Conservation (phyloP, 2,113 vertebrate species). For the Bujurquina vittata region DNA sequence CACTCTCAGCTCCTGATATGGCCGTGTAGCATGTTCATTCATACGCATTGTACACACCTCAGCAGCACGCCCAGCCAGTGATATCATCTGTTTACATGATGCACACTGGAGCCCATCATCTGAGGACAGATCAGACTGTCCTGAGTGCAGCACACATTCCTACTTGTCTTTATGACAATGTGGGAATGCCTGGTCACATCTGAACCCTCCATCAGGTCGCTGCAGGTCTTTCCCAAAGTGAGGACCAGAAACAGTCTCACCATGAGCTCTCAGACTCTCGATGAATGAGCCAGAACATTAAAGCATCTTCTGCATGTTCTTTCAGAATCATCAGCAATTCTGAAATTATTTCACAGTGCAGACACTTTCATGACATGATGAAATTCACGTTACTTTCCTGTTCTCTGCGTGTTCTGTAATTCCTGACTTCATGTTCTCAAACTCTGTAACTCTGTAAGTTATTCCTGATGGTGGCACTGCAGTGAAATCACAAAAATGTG, state of each 20-base stretch:
- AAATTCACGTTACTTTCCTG: too few species aligned
- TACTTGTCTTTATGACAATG: background rate
- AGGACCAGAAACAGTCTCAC: too few species aligned
- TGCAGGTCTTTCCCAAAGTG: background rate
- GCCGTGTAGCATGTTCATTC: slow-evolving; percentile 19
- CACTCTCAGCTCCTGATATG: slow-evolving; percentile 33
- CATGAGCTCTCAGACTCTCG: too few species aligned
- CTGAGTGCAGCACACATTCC: background rate
- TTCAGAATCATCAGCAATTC: background rate
- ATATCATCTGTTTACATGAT: slow-evolving; percentile 54
- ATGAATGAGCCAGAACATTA: background rate
- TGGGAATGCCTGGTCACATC: background rate
- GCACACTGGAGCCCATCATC: slow-evolving; percentile 5
- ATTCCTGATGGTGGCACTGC: too few species aligned
- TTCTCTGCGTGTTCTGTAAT: too few species aligned
- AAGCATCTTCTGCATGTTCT: too few species aligned
- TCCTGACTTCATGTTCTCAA: too few species aligned
- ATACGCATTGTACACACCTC: background rate
- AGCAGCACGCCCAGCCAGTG: background rate
- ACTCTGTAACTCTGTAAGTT: too few species aligned
- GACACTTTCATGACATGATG: too few species aligned
- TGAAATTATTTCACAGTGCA: too few species aligned
- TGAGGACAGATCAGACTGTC: slow-evolving; percentile 4
- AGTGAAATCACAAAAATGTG: too few species aligned
- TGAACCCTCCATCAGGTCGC: background rate